These are phyloP conservation scores for Rhagophthalmus giganteus DNA, from an alignment of 2,888 invertebrate species.

Conservation along the genomic window DNA sequence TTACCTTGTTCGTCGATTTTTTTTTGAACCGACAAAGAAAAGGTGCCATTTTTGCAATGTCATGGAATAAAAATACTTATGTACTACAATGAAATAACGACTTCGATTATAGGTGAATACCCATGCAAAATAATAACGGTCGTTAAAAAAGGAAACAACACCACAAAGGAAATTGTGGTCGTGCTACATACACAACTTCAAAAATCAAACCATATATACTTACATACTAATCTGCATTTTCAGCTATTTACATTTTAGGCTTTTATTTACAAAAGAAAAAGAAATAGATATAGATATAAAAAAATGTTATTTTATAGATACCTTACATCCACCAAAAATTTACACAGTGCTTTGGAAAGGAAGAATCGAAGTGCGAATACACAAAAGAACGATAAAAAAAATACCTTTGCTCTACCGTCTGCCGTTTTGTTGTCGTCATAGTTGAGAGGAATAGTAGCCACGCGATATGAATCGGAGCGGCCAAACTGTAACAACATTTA, in stretches of 20 bases:
- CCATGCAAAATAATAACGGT: not conserved
- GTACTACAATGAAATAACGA: no score
- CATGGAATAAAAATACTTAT: no score
- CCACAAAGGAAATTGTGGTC: slow-evolving; percentile 20
- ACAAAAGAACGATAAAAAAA: slow-evolving; percentile 26
- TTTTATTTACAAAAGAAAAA: not conserved
- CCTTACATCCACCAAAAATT: slow-evolving; percentile 1
- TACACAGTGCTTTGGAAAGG: slow-evolving; percentile 14
- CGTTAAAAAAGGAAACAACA: slow-evolving; percentile 8
- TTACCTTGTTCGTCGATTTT: no score
- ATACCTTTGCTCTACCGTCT: slow-evolving; percentile 90
- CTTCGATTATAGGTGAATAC: no score
- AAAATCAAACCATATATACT: not conserved
- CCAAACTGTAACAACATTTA: slow-evolving; percentile 70
- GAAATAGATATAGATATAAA: not conserved
- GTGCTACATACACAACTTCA: slow-evolving; percentile 1
- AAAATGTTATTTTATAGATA: not conserved
- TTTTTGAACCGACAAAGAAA: no score
- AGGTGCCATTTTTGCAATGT: no score
- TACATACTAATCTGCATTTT: no score
- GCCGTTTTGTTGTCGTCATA: slow-evolving; percentile 96
- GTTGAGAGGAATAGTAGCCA: slow-evolving; percentile 89
- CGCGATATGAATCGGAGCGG: slow-evolving; percentile 95
- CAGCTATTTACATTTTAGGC: no score
- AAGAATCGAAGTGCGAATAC: slow-evolving; percentile 3